phyloP scores from a whole-genome alignment of 2,113 vertebrate genomes.

The Crotophaga sulcirostris region DNA sequence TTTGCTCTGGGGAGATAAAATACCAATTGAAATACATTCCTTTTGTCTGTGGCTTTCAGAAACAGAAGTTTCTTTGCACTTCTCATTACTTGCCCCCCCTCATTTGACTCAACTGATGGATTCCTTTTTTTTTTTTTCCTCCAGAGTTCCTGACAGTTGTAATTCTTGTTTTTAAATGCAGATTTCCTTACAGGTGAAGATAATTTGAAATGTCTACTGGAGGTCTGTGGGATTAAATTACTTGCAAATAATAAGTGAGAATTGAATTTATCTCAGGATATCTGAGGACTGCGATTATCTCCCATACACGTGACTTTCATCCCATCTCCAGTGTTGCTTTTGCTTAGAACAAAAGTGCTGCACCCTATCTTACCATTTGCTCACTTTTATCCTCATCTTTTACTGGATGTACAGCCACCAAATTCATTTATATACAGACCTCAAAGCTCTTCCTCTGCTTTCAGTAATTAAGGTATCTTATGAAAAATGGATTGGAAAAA shows the following conservation, averaged over 20 bases:
- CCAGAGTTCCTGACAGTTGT: neutral
- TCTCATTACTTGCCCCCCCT: neutral
- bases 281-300: neutral
- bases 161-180: neutral
- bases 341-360: neutral
- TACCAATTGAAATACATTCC: neutral
- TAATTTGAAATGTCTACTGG: neutral
- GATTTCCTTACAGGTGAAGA: neutral
- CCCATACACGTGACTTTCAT: neutral
- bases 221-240: neutral
- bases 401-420: neutral
- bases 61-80: neutral
- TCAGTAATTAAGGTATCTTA: neutral
- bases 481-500: neutral
- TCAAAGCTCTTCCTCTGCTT: neutral
- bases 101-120: neutral
- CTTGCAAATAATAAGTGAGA: conserved; percentile 1
- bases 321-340: neutral
- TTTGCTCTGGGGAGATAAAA: neutral
- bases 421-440: neutral
- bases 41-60: neutral
- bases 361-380: neutral
- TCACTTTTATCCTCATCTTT: neutral
- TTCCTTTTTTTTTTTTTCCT: neutral
- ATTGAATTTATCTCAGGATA: neutral